Conservation (phyloP, 2,888 invertebrate species). For the Zhuqinia jingwanae region DNA sequence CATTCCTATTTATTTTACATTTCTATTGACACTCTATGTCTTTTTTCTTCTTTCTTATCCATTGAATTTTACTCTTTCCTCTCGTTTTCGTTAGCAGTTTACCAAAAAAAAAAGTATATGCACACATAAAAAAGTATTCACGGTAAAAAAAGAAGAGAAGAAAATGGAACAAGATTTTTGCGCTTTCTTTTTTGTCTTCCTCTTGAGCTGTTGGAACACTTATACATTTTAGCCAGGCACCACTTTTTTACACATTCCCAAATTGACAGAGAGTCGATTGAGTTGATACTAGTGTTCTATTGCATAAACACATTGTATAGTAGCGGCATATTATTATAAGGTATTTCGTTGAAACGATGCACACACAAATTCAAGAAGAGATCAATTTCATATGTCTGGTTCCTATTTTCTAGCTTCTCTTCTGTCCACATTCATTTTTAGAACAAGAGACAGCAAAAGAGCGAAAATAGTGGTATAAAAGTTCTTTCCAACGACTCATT, state of each 20-base stretch:
- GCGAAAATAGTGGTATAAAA: not conserved
- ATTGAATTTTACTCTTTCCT: slow-evolving; percentile 2
- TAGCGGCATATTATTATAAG: slow-evolving; percentile 3
- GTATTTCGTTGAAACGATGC: not conserved
- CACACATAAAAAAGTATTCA: slow-evolving; percentile 34
- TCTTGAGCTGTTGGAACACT: slow-evolving; percentile 38
- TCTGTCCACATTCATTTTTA: slow-evolving; percentile 31
- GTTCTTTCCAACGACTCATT: too few relatives aligned
- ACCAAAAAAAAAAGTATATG: slow-evolving; percentile 16
- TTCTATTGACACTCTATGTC: slow-evolving; percentile 58
- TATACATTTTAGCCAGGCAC: slow-evolving; percentile 48
- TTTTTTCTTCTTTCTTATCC: slow-evolving; percentile 35
- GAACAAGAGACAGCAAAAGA: slow-evolving; percentile 5
- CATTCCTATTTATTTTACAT: slow-evolving; percentile 71
- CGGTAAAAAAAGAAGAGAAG: not conserved
- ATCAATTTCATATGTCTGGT: slow-evolving; percentile 33
- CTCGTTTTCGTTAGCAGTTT: slow-evolving; percentile 24
- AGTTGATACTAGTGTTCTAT: not conserved
- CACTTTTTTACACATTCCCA: slow-evolving; percentile 46
- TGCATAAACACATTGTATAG: not conserved
- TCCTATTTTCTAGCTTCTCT: not conserved
- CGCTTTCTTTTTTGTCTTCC: not conserved
- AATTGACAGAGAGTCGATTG: slow-evolving; percentile 49
- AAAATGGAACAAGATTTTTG: slow-evolving; percentile 14
- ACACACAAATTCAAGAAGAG: slow-evolving; percentile 33